phyloP scores from a whole-genome alignment of 2,888 invertebrate genomes.

The Diplolepis rosae region DNA sequence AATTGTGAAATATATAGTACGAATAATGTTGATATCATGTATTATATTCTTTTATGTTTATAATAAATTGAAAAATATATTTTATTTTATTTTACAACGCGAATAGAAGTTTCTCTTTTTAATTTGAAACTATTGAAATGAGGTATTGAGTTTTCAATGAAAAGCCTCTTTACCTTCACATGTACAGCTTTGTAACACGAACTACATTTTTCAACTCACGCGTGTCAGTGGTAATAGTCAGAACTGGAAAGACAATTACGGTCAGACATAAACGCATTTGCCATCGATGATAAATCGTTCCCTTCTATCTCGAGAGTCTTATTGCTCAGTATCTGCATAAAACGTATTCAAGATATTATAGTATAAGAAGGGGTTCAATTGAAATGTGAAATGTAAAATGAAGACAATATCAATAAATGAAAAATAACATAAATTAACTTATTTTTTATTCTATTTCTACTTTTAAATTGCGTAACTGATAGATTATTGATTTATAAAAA shows the following conservation, averaged over 20 bases:
- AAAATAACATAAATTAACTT: background rate
- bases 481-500: no score
- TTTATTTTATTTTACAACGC: no score
- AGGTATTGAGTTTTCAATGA: background rate
- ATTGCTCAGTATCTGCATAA: background rate
- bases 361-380: background rate
- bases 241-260: constrained; percentile 19
- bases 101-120: no score
- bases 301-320: constrained; percentile 1
- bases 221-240: constrained; percentile 25
- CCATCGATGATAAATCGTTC: constrained; percentile 25
- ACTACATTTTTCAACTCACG: constrained; percentile 13
- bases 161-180: constrained; percentile 28
- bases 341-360: background rate
- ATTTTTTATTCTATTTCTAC: no score
- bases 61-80: no score
- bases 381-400: background rate
- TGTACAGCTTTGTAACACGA: constrained; percentile 8
- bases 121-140: constrained; percentile 3
- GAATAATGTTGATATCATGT: no score
- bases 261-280: constrained; percentile 24
- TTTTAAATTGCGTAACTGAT: no score
- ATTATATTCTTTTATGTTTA: no score
- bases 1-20: no score
- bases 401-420: background rate